phyloP scores from a whole-genome alignment of 2,888 invertebrate species.

The Liodrosophila aerea region DNA sequence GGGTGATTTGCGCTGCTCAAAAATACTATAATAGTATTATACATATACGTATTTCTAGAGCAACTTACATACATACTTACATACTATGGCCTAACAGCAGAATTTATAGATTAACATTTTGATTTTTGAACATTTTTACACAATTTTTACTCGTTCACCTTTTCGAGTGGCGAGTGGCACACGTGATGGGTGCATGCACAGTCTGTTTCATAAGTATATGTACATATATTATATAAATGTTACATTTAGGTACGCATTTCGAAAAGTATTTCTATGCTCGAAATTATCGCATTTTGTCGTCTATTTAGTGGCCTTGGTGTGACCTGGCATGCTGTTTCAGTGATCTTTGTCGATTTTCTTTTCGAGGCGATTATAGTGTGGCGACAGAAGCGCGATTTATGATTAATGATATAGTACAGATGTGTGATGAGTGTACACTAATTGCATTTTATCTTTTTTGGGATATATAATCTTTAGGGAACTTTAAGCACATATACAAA shows the following conservation, averaged over 20 bases:
- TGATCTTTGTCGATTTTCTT: conserved; percentile 37
- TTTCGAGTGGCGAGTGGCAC: conserved; percentile 31
- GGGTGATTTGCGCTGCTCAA: too few relatives aligned
- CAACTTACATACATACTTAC: too few relatives aligned
- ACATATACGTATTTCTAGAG: too few relatives aligned
- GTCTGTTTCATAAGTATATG: conserved; percentile 14
- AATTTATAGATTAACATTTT: not conserved
- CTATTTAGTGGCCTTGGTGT: conserved; percentile 60
- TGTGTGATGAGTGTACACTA: too few relatives aligned
- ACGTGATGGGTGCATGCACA: conserved; percentile 64
- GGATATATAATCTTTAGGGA: too few relatives aligned
- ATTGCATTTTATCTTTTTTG: too few relatives aligned
- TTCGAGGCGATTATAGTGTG: conserved; percentile 49
- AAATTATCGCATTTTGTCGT: conserved; percentile 39
- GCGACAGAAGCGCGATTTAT: conserved; percentile 25
- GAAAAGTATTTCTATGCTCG: conserved; percentile 43
- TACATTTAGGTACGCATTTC: conserved; percentile 36
- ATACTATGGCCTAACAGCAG: too few relatives aligned
- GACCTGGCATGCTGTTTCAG: conserved; percentile 44
- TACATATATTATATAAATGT: conserved; percentile 9
- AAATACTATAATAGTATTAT: too few relatives aligned
- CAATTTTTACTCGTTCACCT: conserved; percentile 26
- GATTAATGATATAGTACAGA: too few relatives aligned
- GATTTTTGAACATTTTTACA: conserved; percentile 33
- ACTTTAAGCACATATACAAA: too few relatives aligned